Evolutionary conservation across 2,113 vertebrate species (phyloP), one percentile per base, ranked within the genome.

Genomic region (Psammodynastes pulverulentus): DNA sequence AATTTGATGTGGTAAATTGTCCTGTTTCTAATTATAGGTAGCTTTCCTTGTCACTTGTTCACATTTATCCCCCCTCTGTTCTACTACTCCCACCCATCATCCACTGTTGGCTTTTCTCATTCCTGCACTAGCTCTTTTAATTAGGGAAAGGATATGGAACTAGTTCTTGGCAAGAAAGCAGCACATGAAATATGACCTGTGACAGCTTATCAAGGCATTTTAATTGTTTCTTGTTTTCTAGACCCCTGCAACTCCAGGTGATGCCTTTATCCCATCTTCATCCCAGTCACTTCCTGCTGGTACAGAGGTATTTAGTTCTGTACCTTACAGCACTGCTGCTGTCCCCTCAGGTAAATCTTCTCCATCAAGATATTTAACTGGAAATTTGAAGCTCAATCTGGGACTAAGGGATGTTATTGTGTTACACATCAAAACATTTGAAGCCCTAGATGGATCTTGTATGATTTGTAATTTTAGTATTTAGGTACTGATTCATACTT

Each of bases 211-310:
- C 6, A 0, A 49, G 91, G 72, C 91, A 0, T 91, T 96, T 92
- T 94, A 13, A 91, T 94, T 87, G 92, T 94, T 49, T 95, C 84
- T 96, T 51, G 67, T 92, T 90, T 84, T 94, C 90, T 96, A 99
- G 99, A 99, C 99, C 95, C 99, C 99, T 93, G 99, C 98, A 95
- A 99, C 99, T 97, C 99, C 99, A 95, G 99, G 98, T 97, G 99
- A 99, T 98, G 98, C 98, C 97, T 98, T 99, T 95, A 98, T 98
- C 97, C 98, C 98, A 88, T 98, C 98, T 96, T 98, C 98, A 97
- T 98, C 98, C 96, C 98, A 99, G 97, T 98, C 98, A 95, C 98
- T 98, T 94, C 98, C 99, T 94, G 97, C 97, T 91, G 96, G 97
- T 96, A 97, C 99, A 51, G 99, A 99, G 94, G 97, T 99, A 96